phyloP scores from a whole-genome alignment of 2,888 invertebrate genomes.

The Sepioteuthis lessoniana region DNA sequence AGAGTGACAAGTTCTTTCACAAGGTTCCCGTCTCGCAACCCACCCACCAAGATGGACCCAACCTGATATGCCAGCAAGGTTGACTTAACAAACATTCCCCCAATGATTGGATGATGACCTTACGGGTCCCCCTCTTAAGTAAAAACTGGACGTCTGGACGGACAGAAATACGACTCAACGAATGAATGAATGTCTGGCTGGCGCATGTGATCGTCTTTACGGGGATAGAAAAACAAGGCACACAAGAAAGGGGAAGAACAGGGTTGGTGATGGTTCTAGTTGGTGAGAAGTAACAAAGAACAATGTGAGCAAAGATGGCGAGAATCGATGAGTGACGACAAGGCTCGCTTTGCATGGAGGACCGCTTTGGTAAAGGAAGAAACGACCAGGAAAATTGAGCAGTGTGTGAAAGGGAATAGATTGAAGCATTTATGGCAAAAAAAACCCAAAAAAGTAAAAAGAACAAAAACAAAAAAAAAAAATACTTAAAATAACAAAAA shows the following conservation, averaged over 20 bases:
- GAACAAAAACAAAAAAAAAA: not conserved
- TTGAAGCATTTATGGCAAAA: not conserved
- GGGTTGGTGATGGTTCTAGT: not conserved
- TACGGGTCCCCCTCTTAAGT: not conserved
- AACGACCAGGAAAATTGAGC: not conserved
- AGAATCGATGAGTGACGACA: not conserved
- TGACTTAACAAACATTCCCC: slow-evolving; percentile 7
- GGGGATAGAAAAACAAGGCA: not conserved
- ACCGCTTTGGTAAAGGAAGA: not conserved
- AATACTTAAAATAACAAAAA: too few species aligned
- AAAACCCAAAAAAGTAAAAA: not conserved
- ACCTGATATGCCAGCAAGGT: not conserved
- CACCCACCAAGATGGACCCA: not conserved
- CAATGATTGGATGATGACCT: slow-evolving; percentile 14
- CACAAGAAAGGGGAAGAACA: not conserved
- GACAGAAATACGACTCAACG: not conserved
- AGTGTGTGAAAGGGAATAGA: not conserved
- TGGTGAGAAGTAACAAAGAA: not conserved
- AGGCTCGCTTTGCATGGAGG: not conserved
- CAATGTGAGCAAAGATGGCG: not conserved
- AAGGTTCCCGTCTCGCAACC: not conserved
- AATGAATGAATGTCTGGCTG: not conserved
- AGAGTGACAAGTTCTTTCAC: slow-evolving; percentile 33
- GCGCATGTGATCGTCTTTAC: not conserved
- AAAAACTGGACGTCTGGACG: not conserved